Evolutionary conservation across 2,113 vertebrate species (phyloP).

Genomic region (Neolamprologus devosi): DNA sequence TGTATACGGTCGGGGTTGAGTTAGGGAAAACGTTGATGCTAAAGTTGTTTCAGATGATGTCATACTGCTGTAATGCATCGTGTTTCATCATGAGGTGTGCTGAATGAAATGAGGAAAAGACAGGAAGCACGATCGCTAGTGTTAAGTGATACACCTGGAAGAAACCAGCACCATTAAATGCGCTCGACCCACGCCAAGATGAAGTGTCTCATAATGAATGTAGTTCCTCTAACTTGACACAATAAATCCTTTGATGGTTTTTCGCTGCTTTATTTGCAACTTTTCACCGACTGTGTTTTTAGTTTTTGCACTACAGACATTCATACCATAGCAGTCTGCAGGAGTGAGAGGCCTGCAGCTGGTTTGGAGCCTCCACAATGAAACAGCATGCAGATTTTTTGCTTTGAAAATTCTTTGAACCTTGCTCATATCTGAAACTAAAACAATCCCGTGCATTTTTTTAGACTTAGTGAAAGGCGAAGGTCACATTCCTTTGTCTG

Average conservation of each 20-base stretch:
- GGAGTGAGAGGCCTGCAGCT: neutral
- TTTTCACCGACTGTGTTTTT: too few relatives aligned
- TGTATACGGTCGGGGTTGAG: neutral
- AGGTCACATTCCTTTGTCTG: constrained; percentile 20
- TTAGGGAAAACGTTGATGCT: neutral
- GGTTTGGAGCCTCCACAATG: neutral
- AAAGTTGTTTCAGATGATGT: neutral
- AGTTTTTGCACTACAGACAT: neutral
- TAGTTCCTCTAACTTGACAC: neutral
- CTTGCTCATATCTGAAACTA: neutral
- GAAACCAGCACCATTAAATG: neutral
- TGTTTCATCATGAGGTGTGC: neutral
- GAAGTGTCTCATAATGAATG: neutral
- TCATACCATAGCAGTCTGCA: neutral
- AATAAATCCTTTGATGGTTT: neutral
- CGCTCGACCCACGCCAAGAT: too few relatives aligned
- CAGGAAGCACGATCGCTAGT: neutral
- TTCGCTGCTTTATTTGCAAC: neutral
- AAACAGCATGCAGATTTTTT: neutral
- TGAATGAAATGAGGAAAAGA: neutral
- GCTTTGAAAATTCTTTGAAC: neutral
- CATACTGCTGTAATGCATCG: neutral
- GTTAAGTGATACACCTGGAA: neutral
- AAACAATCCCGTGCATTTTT: neutral
- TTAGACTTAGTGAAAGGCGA: neutral